These are phyloP conservation scores for Piscicola geometra DNA, from an alignment of 2,888 invertebrate species.

Conservation along the genomic window DNA sequence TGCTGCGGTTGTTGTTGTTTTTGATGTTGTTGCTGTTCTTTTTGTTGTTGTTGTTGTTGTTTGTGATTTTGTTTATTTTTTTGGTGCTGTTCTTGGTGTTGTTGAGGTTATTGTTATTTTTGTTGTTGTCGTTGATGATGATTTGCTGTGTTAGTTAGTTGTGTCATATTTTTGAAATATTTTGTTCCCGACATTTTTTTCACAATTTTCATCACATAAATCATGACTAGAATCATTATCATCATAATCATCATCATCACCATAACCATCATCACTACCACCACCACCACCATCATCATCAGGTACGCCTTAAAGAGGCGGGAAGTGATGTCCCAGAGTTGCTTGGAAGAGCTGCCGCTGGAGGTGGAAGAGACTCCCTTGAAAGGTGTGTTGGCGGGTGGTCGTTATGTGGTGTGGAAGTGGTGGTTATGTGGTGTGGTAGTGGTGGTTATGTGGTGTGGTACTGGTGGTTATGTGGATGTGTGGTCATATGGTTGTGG, in stretches of 20 bases:
- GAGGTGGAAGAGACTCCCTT: slow-evolving; percentile 8
- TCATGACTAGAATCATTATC: background rate
- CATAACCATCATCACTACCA: slow-evolving; percentile 8
- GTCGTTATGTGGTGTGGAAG: too few relatives aligned
- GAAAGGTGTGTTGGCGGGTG: background rate
- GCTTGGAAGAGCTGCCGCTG: background rate
- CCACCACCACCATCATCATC: background rate
- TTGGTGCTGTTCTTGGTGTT: slow-evolving; percentile 1
- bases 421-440: too few relatives aligned
- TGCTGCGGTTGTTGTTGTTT: background rate
- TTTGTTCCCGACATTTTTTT: too few relatives aligned
- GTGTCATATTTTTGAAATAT: background rate
- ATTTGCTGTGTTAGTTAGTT: background rate
- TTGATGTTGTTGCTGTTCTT: too few relatives aligned
- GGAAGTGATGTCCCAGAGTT: slow-evolving; percentile 12
- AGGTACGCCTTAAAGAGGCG: background rate
- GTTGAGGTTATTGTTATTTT: background rate
- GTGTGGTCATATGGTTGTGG: too few relatives aligned
- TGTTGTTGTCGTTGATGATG: background rate
- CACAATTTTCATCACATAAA: too few relatives aligned
- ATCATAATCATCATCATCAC: background rate
- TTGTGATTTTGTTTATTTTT: too few relatives aligned
- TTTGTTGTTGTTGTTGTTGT: too few relatives aligned
- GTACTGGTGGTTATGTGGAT: too few relatives aligned
- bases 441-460: too few relatives aligned